phyloP scores from a whole-genome alignment of 2,888 invertebrate genomes.

The Lasioglossum lativentre region DNA sequence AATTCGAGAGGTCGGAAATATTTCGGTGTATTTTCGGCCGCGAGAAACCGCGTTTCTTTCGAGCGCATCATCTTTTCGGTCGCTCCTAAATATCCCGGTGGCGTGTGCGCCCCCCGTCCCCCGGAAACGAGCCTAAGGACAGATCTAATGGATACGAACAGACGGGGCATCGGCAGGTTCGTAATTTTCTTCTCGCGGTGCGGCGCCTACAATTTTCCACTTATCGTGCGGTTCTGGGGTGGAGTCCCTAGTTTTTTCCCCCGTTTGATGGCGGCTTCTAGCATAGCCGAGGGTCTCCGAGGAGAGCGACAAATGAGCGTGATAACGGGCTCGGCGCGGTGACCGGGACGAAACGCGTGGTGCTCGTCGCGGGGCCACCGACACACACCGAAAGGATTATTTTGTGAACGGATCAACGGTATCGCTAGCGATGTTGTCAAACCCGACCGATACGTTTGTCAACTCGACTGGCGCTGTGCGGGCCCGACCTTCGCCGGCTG shows the following conservation, averaged over 20 bases:
- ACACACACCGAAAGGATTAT: slow-evolving; percentile 39
- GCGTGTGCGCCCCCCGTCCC: not conserved
- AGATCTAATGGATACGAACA: not conserved
- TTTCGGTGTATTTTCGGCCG: slow-evolving; percentile 48
- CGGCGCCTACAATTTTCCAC: not conserved
- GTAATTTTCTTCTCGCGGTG: not conserved
- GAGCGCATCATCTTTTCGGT: not conserved
- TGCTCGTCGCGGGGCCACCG: not conserved
- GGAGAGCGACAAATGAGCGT: not conserved
- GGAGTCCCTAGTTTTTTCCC: not conserved
- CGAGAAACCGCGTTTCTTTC: slow-evolving; percentile 16
- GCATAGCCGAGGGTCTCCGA: not conserved
- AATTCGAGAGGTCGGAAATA: not conserved
- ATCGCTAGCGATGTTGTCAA: slow-evolving; percentile 43
- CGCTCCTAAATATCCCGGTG: not conserved
- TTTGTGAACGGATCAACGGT: slow-evolving; percentile 41
- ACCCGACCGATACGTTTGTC: slow-evolving; percentile 53
- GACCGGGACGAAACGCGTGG: not conserved
- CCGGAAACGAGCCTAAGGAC: not conserved
- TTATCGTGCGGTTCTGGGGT: not conserved
- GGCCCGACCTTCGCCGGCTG: slow-evolving; percentile 63
- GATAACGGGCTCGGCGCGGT: not conserved
- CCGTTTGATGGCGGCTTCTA: not conserved
- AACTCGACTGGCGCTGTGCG: slow-evolving; percentile 46
- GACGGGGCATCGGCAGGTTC: not conserved